Conservation (phyloP, 1,140 invertebrate genomes). For the Bombus affinis region DNA sequence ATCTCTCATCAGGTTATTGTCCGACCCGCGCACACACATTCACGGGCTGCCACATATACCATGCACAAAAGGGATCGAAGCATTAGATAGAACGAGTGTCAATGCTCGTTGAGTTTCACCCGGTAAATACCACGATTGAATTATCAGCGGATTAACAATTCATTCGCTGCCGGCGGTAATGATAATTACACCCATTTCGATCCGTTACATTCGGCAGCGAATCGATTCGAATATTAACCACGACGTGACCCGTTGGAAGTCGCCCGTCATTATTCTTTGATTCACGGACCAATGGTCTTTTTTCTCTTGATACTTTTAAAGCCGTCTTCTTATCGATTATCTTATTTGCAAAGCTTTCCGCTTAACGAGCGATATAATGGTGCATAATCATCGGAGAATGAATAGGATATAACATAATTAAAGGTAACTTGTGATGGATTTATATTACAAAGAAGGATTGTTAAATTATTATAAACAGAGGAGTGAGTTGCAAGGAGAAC, state of each 20-base stretch:
- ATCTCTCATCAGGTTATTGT: slow-evolving; percentile 28
- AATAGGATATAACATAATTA: neutral
- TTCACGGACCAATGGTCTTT: neutral
- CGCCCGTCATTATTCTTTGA: neutral
- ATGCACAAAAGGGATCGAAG: neutral
- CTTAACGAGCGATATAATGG: slow-evolving; percentile 7
- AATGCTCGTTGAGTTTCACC: neutral
- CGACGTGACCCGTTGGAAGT: neutral
- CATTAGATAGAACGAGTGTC: neutral
- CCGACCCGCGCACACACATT: neutral
- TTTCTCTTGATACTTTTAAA: neutral
- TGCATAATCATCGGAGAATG: neutral
- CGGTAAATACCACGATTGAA: neutral
- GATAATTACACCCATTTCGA: slow-evolving; percentile 20
- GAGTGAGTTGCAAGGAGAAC: neutral
- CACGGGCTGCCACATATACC: neutral
- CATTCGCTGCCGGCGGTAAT: neutral
- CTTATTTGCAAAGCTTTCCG: slow-evolving; percentile 2
- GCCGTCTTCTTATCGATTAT: slow-evolving; percentile 8
- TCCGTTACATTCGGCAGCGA: neutral
- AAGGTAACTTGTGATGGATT: neutral
- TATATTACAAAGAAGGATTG: neutral
- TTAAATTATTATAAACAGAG: neutral
- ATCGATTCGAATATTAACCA: slow-evolving; percentile 21
- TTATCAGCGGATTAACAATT: slow-evolving; percentile 38